phyloP scores from a whole-genome alignment of 30 jellyfish, hydroid and myxozoan genomes.

The Kudoa iwatai region DNA sequence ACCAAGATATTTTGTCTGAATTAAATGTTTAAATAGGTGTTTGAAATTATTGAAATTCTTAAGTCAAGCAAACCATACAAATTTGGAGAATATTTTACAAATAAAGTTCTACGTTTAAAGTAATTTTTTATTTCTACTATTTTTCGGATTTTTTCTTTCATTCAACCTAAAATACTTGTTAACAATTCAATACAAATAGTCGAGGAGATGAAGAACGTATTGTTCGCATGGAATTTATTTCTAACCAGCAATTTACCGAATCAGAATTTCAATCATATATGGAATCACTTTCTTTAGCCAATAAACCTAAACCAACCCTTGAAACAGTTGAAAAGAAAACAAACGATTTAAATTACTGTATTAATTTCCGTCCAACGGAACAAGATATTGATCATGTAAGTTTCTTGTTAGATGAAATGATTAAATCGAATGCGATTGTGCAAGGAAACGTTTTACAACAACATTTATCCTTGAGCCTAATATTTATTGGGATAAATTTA shows the following conservation, averaged over 20 bases:
- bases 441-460: no score
- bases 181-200: slow-evolving; percentile 2
- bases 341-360: no score
- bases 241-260: slow-evolving; percentile 48
- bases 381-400: no score
- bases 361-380: no score
- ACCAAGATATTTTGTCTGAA: background rate
- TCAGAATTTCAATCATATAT: slow-evolving; percentile 62
- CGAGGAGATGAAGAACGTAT: slow-evolving; percentile 62
- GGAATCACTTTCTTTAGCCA: no score
- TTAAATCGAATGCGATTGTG: no score
- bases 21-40: slow-evolving; percentile 12
- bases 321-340: no score
- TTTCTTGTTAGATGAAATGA: no score
- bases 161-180: background rate
- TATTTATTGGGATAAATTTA: no score
- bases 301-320: no score
- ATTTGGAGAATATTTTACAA: slow-evolving; percentile 29
- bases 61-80: slow-evolving; percentile 27
- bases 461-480: no score
- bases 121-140: background rate
- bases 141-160: no score
- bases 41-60: slow-evolving; percentile 29
- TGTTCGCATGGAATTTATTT: slow-evolving; percentile 41
- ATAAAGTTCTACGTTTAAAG: slow-evolving; percentile 43